phyloP scores from a whole-genome alignment of 2,113 vertebrate genomes.

The Climacteris rufus region DNA sequence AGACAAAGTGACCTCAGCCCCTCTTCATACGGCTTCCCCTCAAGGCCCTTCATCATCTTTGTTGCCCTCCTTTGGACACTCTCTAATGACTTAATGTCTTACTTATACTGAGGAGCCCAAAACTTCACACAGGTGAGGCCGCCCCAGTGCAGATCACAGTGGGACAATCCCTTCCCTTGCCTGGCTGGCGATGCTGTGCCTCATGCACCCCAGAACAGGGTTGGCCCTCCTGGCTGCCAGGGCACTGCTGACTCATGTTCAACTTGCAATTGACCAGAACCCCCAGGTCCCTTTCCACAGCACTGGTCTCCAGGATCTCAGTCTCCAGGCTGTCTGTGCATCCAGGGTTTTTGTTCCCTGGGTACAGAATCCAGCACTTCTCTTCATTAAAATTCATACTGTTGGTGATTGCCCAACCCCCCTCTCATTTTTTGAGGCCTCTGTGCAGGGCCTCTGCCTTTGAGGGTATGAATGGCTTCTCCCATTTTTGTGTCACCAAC shows the following conservation, averaged over 20 bases:
- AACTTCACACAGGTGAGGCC: neutral
- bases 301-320: neutral
- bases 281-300: fast-evolving
- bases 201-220: fast-evolving
- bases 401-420: neutral
- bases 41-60: neutral
- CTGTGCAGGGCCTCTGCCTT: neutral
- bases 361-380: neutral
- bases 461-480: neutral
- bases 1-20: fast-evolving
- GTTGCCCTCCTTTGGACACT: neutral
- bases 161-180: neutral
- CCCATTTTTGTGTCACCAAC: neutral
- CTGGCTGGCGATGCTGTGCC: fast-evolving
- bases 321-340: neutral
- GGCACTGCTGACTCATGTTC: neutral
- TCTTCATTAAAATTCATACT: neutral
- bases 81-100: neutral
- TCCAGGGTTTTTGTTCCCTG: neutral
- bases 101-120: neutral
- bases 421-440: neutral
- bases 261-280: fast-evolving
- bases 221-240: neutral
- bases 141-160: neutral
- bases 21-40: neutral